phyloP scores from a whole-genome alignment of 2,888 invertebrate species.

The Corbicula japonica region DNA sequence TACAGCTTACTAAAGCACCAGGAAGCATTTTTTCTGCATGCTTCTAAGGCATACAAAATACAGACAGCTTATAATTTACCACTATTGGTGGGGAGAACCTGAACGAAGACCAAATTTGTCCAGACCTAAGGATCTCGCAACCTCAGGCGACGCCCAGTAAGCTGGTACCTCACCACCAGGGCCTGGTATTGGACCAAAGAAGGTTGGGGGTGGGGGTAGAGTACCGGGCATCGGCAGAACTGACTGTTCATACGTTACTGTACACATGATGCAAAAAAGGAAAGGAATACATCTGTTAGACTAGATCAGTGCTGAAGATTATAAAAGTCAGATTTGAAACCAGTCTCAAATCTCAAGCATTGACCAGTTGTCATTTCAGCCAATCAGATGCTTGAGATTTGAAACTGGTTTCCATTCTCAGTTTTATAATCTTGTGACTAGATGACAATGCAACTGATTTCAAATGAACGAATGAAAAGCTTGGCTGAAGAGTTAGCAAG shows the following conservation, averaged over 20 bases:
- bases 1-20: no score
- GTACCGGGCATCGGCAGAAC: slow-evolving; percentile 16
- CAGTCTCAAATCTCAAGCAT: neutral
- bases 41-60: no score
- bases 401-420: neutral
- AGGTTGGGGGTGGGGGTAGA: slow-evolving; percentile 30
- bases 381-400: slow-evolving; percentile 1
- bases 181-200: slow-evolving; percentile 66
- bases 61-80: no score
- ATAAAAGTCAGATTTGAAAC: neutral
- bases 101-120: slow-evolving; percentile 55
- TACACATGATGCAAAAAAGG: neutral
- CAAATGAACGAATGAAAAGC: neutral
- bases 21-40: no score
- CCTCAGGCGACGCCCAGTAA: slow-evolving; percentile 61
- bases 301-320: slow-evolving; percentile 4
- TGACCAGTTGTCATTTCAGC: no score
- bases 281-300: neutral
- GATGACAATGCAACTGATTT: slow-evolving; percentile 2
- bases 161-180: slow-evolving; percentile 67
- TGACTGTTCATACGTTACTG: slow-evolving; percentile 26
- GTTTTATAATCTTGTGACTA: neutral
- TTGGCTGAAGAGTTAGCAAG: neutral
- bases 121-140: slow-evolving; percentile 56
- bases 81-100: slow-evolving; percentile 39